Base-by-base conservation (phyloP, 1,140 invertebrate species). In the Drosophila sucinea region DNA sequence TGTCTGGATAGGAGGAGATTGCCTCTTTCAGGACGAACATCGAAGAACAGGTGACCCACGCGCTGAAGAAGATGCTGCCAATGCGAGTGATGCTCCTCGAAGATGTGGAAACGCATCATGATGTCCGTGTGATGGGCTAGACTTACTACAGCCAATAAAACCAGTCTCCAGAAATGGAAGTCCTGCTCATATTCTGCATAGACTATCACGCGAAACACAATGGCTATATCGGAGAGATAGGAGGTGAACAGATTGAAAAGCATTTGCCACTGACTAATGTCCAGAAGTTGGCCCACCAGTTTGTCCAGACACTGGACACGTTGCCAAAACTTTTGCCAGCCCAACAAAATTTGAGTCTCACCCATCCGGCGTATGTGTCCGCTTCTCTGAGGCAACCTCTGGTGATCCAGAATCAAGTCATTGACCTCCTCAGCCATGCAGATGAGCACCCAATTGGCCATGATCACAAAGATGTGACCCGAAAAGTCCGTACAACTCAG, bases 201-300 rank as follows among this genome's bases (percentile, higher is more conserved):
- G 10, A 84, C 29, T 11, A 81, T 40, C n/a, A 87, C 1, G 10
- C 78, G 71, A 30, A 89, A 87, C 8, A 78, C 7, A 1, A 54
- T 38, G 2, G 80, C 55, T n/a, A 80, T 75, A 2, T 65, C 62
- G 25, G 65, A 67, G 5, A 87, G 44, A 41, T 89, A 87, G 4
- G 51, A 80, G 27, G 66, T 64, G 0, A 74, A 66, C n/a, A 87
- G 6, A 38, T 83, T 77, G 0, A 74, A 51, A 0, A 87, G 68
- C 7, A 87, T 5, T 38, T 80, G 84, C 70, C 68, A 74, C 4
- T 81, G 65, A 2, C 69, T 80, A 6, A 84, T 29, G 0, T 70
- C 6, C 8, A 80, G 17, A 1, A 77, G 27, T 30, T 84, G 60
- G 0, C 1, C 1, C 0, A 72, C 38, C 1, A 89, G 23, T 3